These are phyloP conservation scores for Chironomus riparius DNA, from an alignment of 2,888 invertebrate genomes.

Conservation along the genomic window DNA sequence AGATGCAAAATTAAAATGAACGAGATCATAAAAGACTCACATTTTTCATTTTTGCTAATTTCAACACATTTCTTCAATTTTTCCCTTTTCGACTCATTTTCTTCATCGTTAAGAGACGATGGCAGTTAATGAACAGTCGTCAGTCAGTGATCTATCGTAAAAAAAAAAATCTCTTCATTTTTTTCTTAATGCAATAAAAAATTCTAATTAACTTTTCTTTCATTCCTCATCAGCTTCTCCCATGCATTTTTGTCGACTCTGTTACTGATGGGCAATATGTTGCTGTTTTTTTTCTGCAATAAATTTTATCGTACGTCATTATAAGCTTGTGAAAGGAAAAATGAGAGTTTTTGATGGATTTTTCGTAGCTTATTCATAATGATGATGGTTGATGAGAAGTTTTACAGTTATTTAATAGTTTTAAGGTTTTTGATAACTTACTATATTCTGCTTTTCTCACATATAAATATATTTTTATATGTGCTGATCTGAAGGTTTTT, in stretches of 20 bases:
- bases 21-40: background rate
- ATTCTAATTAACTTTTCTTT: background rate
- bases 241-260: no score
- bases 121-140: background rate
- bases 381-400: background rate
- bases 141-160: background rate
- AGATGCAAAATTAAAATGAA: background rate
- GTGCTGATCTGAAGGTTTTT: background rate
- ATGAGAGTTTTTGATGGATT: background rate
- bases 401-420: background rate
- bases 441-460: background rate
- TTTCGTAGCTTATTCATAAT: background rate
- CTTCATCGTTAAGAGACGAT: background rate
- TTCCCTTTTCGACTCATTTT: no score
- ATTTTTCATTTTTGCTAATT: background rate
- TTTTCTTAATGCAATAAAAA: background rate
- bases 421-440: background rate
- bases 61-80: background rate
- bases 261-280: no score
- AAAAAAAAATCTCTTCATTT: background rate
- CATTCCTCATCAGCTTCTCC: background rate
- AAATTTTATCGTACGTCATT: constrained; percentile 9
- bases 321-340: background rate
- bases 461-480: background rate
- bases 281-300: background rate